Evolutionary conservation across 1,140 invertebrate species (phyloP).

Genomic region (Tetraneura akinire): DNA sequence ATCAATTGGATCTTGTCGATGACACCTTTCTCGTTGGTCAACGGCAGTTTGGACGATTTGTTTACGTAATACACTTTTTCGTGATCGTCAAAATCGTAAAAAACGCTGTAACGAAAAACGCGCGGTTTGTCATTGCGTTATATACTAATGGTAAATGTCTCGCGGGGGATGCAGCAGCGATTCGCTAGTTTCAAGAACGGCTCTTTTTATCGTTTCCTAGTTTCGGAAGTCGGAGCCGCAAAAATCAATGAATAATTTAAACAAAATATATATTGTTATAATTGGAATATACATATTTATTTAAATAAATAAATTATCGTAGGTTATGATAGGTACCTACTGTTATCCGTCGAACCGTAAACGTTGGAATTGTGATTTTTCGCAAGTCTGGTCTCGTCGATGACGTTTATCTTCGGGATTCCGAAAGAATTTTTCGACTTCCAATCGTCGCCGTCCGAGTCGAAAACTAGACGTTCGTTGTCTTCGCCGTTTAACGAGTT

Average conservation of each 20-base stretch:
- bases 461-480: neutral
- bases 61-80: neutral
- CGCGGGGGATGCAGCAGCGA: no score
- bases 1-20: neutral
- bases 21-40: neutral
- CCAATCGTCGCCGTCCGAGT: neutral
- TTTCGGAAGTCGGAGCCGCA: no score
- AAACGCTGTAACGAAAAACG: neutral
- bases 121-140: no score
- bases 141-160: no score
- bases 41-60: neutral
- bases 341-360: neutral
- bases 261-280: no score
- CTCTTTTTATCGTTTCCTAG: no score
- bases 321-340: neutral
- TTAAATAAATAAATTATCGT: neutral
- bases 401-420: neutral
- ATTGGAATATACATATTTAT: neutral
- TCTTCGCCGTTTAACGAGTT: neutral
- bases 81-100: neutral
- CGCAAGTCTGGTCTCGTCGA: neutral
- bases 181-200: no score
- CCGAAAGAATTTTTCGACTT: neutral
- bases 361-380: neutral
- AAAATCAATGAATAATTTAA: no score